A percentile compares a stretch with the other conserved stretches of the same genome.
These are phyloP conservation scores for Mellilla xanthometata DNA, from an alignment of 2,888 invertebrate genomes.

Conservation along the genomic window DNA sequence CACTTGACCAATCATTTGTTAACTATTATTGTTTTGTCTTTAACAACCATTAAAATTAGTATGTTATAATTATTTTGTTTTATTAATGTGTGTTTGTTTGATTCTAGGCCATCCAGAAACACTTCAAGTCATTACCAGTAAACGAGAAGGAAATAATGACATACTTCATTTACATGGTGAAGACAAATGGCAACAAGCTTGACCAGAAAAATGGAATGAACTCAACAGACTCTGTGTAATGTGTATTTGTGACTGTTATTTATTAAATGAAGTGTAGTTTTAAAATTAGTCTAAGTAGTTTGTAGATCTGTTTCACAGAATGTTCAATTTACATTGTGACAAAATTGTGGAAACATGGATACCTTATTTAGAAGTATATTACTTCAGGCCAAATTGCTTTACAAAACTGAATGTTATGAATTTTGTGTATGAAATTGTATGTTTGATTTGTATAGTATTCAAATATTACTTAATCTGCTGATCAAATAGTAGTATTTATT, in stretches of 20 bases:
- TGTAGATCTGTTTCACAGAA: conserved; percentile 46
- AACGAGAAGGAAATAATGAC: conserved; percentile 97
- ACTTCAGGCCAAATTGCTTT: conserved; percentile 52
- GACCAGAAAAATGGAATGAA: conserved; percentile 91
- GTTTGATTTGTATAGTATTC: conserved; percentile 19
- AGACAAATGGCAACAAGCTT: conserved; percentile 94
- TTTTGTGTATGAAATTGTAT: conserved; percentile 26
- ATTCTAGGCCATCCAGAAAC: conserved; percentile 95
- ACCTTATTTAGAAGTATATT: conserved; percentile 53
- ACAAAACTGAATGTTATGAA: conserved; percentile 32
- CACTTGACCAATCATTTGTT: too few relatives aligned
- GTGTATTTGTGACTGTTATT: conserved; percentile 49
- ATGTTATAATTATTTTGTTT: too few relatives aligned
- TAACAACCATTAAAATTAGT: too few relatives aligned
- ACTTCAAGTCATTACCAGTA: conserved; percentile 97
- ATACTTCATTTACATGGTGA: conserved; percentile 97
- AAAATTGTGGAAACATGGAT: conserved; percentile 43
- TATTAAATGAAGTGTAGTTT: conserved; percentile 47
- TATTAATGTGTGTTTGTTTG: conserved; percentile 29
- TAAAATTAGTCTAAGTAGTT: conserved; percentile 44
- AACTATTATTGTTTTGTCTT: too few relatives aligned
- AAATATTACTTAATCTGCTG: conserved; percentile 20
- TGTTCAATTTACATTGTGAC: conserved; percentile 51
- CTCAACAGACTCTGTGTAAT: conserved; percentile 82
- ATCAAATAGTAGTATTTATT: conserved; percentile 36